Percentiles rank a stretch among this genome's conserved stretches.
phyloP scores from a whole-genome alignment of 2,888 invertebrate species.

The Xanthorhoe spadicearia region DNA sequence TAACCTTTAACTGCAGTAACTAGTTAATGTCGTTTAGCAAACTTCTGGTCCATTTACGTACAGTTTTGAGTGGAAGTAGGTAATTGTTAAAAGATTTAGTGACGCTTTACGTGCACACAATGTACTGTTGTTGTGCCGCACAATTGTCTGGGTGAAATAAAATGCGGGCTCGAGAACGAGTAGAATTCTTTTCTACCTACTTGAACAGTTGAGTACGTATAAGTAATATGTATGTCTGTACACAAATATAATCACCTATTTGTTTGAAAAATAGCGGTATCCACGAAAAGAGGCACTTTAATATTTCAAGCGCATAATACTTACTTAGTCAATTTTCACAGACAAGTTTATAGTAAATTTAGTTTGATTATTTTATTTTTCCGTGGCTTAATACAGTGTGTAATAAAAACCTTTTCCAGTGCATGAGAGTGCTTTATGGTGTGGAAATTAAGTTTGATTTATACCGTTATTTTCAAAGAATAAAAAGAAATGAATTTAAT shows the following conservation, averaged over 20 bases:
- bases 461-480: too few relatives aligned
- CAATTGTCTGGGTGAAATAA: not conserved
- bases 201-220: not conserved
- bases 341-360: not conserved
- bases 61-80: constrained; percentile 35
- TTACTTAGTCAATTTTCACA: not conserved
- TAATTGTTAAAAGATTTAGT: constrained; percentile 9
- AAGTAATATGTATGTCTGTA: too few relatives aligned
- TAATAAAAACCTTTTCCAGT: too few relatives aligned
- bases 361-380: too few relatives aligned
- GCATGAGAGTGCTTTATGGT: too few relatives aligned
- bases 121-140: not conserved
- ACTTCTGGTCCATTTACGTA: constrained; percentile 48
- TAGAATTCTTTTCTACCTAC: not conserved
- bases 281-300: not conserved
- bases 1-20: constrained; percentile 52
- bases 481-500: too few relatives aligned
- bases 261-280: not conserved
- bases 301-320: not conserved
- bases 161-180: not conserved
- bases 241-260: not conserved
- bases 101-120: not conserved
- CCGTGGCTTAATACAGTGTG: too few relatives aligned
- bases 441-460: too few relatives aligned
- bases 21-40: constrained; percentile 60